Percentiles rank a stretch among this genome's conserved stretches.
These are phyloP conservation scores for Pentamera pediparva DNA, from an alignment of 53 echinoderm and acorn worm species.

Conservation along the genomic window DNA sequence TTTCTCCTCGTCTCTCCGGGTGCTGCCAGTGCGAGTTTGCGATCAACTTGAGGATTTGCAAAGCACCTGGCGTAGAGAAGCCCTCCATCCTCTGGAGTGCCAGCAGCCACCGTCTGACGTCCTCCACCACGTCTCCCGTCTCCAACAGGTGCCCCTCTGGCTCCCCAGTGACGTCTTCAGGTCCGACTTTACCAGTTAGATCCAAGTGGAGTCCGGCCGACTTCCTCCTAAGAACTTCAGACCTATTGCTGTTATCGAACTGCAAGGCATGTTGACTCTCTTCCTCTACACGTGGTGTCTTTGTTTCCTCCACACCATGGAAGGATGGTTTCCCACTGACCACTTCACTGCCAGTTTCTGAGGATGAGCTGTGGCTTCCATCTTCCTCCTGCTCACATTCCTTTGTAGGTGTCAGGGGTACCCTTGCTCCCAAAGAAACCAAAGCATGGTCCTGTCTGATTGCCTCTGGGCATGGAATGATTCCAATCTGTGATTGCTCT, in stretches of 20 bases:
- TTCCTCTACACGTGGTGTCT: neutral
- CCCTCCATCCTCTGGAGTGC: conserved; percentile 8
- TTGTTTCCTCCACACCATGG: too few relatives aligned
- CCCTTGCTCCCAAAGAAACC: too few relatives aligned
- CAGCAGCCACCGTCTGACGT: neutral
- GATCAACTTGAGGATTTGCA: conserved; percentile 38
- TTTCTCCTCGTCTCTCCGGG: conserved; percentile 12
- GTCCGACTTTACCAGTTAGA: neutral
- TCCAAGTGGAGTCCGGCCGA: too few relatives aligned
- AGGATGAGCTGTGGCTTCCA: too few relatives aligned
- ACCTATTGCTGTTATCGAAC: neutral
- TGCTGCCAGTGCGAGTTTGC: conserved; percentile 66
- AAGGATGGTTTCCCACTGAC: too few relatives aligned
- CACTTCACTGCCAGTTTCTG: too few relatives aligned
- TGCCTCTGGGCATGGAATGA: too few relatives aligned
- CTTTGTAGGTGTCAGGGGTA: too few relatives aligned
- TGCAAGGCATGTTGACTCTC: neutral
- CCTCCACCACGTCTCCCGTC: neutral
- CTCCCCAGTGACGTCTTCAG: neutral
- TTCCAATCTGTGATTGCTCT: too few relatives aligned
- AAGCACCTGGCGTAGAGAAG: neutral
- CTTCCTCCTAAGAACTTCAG: too few relatives aligned
- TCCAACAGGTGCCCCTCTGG: neutral
- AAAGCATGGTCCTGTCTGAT: too few relatives aligned
- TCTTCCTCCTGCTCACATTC: too few relatives aligned